These are phyloP conservation scores for Eilema griseolum DNA, from an alignment of 2,888 invertebrate species.

Conservation along the genomic window DNA sequence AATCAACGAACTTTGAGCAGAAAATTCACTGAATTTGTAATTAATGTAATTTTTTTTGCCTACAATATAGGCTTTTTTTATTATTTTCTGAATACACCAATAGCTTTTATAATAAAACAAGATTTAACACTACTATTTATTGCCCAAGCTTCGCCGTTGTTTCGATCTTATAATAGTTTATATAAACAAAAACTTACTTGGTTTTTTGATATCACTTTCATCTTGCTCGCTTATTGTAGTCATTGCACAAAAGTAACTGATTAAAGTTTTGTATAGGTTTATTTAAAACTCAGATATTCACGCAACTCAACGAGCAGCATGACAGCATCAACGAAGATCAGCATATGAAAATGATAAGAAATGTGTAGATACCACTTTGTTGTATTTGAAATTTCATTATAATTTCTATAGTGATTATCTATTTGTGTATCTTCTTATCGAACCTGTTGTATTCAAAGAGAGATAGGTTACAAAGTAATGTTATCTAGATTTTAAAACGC, in stretches of 20 bases:
- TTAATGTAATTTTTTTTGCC: too few relatives aligned
- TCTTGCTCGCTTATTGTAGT: background rate
- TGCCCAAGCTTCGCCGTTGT: background rate
- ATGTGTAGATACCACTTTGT: background rate
- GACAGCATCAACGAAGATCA: background rate
- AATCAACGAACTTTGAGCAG: too few relatives aligned
- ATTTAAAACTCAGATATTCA: background rate
- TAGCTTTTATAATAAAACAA: background rate
- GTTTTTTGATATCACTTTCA: slow-evolving; percentile 4
- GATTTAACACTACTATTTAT: background rate
- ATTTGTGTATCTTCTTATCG: slow-evolving; percentile 1
- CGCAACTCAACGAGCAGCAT: background rate
- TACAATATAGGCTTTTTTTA: background rate
- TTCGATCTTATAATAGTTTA: background rate
- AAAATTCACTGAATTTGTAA: too few relatives aligned
- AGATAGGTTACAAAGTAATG: slow-evolving; percentile 1
- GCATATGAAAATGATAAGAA: background rate
- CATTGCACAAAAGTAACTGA: background rate
- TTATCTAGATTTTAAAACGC: background rate
- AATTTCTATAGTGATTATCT: background rate
- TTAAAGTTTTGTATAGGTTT: background rate
- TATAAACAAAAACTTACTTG: background rate
- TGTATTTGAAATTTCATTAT: background rate
- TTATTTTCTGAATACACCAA: background rate
- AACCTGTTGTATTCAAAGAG: background rate